Evolutionary conservation across 2,888 invertebrate genomes (phyloP).

Genomic region (Chrysolina oricalcia): DNA sequence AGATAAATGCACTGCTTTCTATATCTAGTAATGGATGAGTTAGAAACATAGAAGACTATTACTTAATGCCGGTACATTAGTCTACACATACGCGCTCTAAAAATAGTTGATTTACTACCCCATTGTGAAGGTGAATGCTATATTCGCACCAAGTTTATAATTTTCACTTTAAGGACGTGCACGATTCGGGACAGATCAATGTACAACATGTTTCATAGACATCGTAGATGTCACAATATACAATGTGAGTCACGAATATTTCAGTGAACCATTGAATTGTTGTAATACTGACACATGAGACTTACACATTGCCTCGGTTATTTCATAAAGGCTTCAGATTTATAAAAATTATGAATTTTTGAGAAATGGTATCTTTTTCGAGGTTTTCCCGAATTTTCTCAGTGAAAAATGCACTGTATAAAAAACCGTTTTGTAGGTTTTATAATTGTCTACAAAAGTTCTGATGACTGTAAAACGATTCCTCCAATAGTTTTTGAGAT

Average conservation of each 20-base stretch:
- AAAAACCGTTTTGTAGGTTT: too few species aligned
- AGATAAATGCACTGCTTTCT: constrained; percentile 58
- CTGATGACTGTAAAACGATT: too few species aligned
- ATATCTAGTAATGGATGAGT: constrained; percentile 63
- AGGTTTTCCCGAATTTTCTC: too few species aligned
- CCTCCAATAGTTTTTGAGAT: too few species aligned
- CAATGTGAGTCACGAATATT: neutral
- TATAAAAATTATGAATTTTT: too few species aligned
- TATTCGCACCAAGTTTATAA: constrained; percentile 23
- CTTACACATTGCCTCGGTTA: too few species aligned
- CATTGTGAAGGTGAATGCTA: constrained; percentile 28
- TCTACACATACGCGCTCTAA: constrained; percentile 61
- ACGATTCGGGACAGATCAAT: neutral
- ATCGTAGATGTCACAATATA: neutral
- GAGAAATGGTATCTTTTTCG: too few species aligned
- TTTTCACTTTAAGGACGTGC: constrained; percentile 9
- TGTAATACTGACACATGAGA: too few species aligned
- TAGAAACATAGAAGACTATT: constrained; percentile 61
- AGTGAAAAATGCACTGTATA: too few species aligned
- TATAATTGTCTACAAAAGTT: too few species aligned
- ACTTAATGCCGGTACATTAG: constrained; percentile 64
- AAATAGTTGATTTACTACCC: constrained; percentile 55
- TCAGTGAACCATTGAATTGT: too few species aligned
- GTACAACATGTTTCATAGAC: neutral
- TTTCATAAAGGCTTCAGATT: too few species aligned